Percentiles rank a stretch among this genome's conserved stretches.
These are phyloP conservation scores for Limnephilus lunatus DNA, from an alignment of 2,888 invertebrate genomes.

Conservation along the genomic window DNA sequence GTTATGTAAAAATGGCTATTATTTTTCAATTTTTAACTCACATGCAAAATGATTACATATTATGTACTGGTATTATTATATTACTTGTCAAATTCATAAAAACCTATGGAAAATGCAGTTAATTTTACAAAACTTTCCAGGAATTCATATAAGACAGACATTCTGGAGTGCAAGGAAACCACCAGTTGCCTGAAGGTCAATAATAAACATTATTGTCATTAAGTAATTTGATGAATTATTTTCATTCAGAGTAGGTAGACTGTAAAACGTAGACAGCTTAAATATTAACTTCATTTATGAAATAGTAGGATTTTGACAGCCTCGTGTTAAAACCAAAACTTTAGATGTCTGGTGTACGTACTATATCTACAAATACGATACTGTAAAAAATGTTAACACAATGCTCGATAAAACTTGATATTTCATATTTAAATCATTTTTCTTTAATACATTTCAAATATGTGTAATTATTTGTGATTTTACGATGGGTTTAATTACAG, in stretches of 20 bases:
- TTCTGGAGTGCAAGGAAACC: slow-evolving; percentile 2
- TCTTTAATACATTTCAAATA: neutral
- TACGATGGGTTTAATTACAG: slow-evolving; percentile 63
- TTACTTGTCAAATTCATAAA: neutral
- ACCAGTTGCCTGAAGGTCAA: slow-evolving; percentile 2
- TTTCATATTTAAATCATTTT: neutral
- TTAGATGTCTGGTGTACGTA: too few relatives aligned
- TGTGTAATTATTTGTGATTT: neutral
- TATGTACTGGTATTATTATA: neutral
- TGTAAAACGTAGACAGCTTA: neutral
- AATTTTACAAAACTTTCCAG: slow-evolving; percentile 2
- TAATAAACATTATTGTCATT: slow-evolving; percentile 2
- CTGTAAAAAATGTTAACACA: neutral
- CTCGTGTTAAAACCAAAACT: neutral
- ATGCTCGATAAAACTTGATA: neutral
- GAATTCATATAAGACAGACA: slow-evolving; percentile 2
- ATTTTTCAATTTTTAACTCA: neutral
- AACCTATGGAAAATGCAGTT: neutral
- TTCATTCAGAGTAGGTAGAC: neutral
- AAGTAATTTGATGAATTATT: neutral
- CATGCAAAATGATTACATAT: neutral
- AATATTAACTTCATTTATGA: neutral
- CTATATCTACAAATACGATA: too few relatives aligned
- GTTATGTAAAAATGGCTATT: neutral
- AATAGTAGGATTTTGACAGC: neutral